Conservation (phyloP, 2,888 invertebrate species). For the Agelastica alni region DNA sequence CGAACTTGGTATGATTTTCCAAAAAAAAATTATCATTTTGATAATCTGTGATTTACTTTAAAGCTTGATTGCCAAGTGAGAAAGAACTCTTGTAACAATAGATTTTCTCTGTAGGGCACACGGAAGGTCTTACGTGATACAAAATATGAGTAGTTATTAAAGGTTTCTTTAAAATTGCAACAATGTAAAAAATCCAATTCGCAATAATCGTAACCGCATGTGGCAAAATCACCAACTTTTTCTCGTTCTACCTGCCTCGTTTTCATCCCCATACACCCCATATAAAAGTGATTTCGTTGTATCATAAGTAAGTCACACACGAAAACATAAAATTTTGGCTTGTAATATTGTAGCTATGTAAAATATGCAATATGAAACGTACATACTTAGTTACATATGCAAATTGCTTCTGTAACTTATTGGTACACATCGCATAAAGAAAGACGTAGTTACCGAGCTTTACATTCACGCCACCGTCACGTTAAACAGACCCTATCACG, state of each 20-base stretch:
- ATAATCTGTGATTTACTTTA: too few relatives aligned
- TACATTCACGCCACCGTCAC: conserved; percentile 20
- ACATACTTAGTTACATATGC: conserved; percentile 54
- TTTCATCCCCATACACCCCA: conserved; percentile 24
- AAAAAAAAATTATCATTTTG: too few relatives aligned
- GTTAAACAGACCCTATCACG: conserved; percentile 15
- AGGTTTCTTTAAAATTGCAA: neutral
- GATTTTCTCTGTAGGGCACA: too few relatives aligned
- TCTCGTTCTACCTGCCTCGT: conserved; percentile 20
- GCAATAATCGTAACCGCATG: conserved; percentile 13
- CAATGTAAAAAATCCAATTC: neutral
- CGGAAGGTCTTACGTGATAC: too few relatives aligned
- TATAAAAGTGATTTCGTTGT: conserved; percentile 31
- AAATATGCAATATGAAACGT: conserved; percentile 20
- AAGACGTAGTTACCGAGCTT: conserved; percentile 38
- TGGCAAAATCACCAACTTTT: conserved; percentile 9
- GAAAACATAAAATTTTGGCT: conserved; percentile 34
- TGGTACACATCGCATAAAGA: conserved; percentile 50
- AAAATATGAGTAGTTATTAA: too few relatives aligned
- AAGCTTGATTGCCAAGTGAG: too few relatives aligned
- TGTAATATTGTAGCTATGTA: conserved; percentile 23
- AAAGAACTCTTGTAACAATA: too few relatives aligned
- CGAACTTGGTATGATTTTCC: too few relatives aligned
- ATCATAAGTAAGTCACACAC: conserved; percentile 38
- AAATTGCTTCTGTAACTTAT: conserved; percentile 57